Conservation (phyloP, 2,113 vertebrate genomes). For the Ophthalmolycus amberensis region DNA sequence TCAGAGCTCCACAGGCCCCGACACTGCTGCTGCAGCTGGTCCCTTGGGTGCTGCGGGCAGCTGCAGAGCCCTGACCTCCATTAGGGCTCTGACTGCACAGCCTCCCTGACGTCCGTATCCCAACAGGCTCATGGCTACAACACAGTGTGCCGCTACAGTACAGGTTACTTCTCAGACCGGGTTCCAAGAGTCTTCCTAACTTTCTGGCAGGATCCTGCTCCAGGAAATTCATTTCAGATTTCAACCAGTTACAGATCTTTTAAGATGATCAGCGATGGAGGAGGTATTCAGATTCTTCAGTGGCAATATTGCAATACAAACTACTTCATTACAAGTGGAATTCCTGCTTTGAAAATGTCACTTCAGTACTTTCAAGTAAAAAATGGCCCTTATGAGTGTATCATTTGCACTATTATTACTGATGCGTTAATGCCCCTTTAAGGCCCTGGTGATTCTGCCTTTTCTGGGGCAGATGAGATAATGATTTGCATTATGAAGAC, state of each 20-base stretch:
- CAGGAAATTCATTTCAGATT: background rate
- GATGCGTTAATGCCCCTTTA: background rate
- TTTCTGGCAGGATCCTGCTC: background rate
- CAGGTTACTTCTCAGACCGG: background rate
- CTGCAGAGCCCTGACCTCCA: slow-evolving; percentile 55
- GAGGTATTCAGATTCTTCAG: too few species aligned
- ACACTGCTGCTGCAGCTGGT: slow-evolving; percentile 28
- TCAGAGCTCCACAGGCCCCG: slow-evolving; percentile 2
- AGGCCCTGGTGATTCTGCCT: background rate
- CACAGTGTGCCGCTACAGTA: background rate
- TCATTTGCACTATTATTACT: background rate
- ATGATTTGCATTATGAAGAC: background rate
- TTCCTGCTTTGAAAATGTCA: background rate
- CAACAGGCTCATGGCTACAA: slow-evolving; percentile 20
- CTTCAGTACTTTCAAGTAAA: background rate
- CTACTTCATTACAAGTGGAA: background rate
- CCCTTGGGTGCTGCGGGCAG: slow-evolving; percentile 35
- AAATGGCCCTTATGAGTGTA: background rate
- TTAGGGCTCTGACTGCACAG: slow-evolving; percentile 51
- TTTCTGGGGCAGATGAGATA: background rate
- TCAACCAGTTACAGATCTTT: too few species aligned
- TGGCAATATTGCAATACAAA: background rate
- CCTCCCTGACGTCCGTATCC: slow-evolving; percentile 24
- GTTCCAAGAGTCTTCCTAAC: background rate
- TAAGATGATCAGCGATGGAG: too few species aligned